A percentile compares a stretch with the other conserved stretches of the same genome.
phyloP scores from a whole-genome alignment of 2,888 invertebrate genomes.

The Vesta saturnalis region DNA sequence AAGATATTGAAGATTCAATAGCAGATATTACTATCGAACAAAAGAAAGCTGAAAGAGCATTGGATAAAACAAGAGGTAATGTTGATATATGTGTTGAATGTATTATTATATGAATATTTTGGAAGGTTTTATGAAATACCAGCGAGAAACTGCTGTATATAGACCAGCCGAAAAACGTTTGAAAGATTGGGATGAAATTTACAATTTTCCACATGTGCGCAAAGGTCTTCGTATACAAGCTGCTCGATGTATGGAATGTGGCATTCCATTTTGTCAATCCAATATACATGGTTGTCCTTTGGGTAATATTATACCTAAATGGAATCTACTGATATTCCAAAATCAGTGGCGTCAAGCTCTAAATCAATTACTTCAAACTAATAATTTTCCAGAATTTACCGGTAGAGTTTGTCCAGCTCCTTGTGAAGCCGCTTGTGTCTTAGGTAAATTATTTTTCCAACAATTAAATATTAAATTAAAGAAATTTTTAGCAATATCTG shows the following conservation, averaged over 20 bases:
- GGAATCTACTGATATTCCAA: constrained; percentile 97
- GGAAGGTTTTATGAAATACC: constrained; percentile 95
- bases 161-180: constrained; percentile 85
- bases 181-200: constrained; percentile 98
- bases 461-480: neutral
- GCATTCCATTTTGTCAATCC: constrained; percentile 98
- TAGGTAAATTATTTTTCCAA: constrained; percentile 64
- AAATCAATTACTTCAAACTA: constrained; percentile 93
- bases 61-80: constrained; percentile 77
- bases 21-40: constrained; percentile 80
- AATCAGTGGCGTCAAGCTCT: constrained; percentile 95
- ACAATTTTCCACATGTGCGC: constrained; percentile 85
- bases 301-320: constrained; percentile 98
- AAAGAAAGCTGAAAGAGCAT: constrained; percentile 81
- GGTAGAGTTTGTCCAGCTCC: constrained; percentile 92
- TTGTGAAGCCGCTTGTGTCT: constrained; percentile 97
- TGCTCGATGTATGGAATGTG: constrained; percentile 98
- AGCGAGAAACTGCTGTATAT: constrained; percentile 87
- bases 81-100: neutral
- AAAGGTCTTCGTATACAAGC: constrained; percentile 92
- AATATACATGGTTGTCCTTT: constrained; percentile 93
- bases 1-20: constrained; percentile 90
- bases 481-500: constrained; percentile 75
- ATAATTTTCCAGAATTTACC: constrained; percentile 90
- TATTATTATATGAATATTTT: neutral